phyloP scores from a whole-genome alignment of 1,140 invertebrate genomes.

The Carposina sasakii region DNA sequence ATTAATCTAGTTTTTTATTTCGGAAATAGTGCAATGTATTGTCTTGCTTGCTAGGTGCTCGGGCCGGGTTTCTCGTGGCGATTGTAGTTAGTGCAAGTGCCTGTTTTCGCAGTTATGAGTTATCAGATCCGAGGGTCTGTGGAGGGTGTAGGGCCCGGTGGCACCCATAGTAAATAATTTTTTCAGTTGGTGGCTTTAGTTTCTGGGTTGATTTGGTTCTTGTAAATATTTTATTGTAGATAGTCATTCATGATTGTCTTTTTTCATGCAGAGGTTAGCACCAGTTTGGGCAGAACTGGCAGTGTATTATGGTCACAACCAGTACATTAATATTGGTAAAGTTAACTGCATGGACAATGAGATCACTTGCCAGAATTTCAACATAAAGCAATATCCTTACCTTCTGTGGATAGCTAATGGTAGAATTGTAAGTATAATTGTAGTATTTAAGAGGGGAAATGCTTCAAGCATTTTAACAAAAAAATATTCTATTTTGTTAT shows the following conservation, averaged over 20 bases:
- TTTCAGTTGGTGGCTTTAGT: too few species aligned
- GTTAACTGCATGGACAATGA: conserved; percentile 58
- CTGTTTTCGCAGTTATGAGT: too few species aligned
- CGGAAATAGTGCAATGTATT: too few species aligned
- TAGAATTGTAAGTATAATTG: conserved; percentile 45
- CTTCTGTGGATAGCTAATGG: conserved; percentile 60
- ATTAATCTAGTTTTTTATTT: too few species aligned
- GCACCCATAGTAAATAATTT: too few species aligned
- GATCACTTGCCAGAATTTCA: conserved; percentile 58
- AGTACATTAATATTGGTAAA: conserved; percentile 57
- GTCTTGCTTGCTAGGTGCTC: too few species aligned
- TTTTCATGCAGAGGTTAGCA: conserved; percentile 52
- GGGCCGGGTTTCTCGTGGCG: too few species aligned
- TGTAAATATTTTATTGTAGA: too few species aligned
- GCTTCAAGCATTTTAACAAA: not conserved
- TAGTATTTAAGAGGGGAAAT: not conserved
- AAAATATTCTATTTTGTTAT: not conserved
- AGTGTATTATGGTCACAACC: conserved; percentile 45
- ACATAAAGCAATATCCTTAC: conserved; percentile 57
- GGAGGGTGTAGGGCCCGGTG: too few species aligned
- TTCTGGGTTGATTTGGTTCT: too few species aligned
- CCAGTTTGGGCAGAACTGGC: conserved; percentile 54
- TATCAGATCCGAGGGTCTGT: too few species aligned
- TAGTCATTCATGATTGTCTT: conserved; percentile 7
- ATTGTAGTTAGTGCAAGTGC: too few species aligned